Percentiles rank a stretch among this genome's conserved stretches.
Conservation (phyloP, 2,797 vertebrate genomes). For the Rachycentron canadum region DNA sequence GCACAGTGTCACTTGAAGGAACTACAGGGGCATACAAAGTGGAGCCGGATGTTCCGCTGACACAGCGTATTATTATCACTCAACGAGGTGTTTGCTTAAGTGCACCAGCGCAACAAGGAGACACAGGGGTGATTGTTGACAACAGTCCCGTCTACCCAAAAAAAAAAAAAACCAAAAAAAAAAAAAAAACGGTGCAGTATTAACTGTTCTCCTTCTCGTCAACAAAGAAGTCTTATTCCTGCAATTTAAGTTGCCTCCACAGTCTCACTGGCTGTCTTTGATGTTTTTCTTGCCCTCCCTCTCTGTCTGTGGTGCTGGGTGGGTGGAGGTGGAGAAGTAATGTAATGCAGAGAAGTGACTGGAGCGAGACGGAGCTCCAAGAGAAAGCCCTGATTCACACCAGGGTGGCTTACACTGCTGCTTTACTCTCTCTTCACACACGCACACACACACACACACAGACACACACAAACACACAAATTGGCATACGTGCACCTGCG, state of each 20-base stretch:
- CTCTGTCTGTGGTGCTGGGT: constrained; percentile 48
- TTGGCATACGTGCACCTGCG: too few relatives aligned
- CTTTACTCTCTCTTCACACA: constrained; percentile 42
- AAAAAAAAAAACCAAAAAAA: too few relatives aligned
- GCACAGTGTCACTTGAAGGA: constrained; percentile 47
- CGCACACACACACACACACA: constrained; percentile 26
- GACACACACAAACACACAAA: constrained; percentile 4
- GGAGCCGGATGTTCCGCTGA: constrained; percentile 54
- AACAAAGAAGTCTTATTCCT: constrained; percentile 53
- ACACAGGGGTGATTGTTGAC: constrained; percentile 24
- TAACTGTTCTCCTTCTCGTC: constrained; percentile 42
- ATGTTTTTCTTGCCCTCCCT: constrained; percentile 44
- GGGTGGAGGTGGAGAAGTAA: constrained; percentile 77
- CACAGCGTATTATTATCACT: constrained; percentile 49
- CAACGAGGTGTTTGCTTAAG: constrained; percentile 49
- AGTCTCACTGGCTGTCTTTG: constrained; percentile 54
- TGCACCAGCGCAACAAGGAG: constrained; percentile 24
- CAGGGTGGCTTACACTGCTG: constrained; percentile 65
- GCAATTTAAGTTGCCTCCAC: constrained; percentile 45
- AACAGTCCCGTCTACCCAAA: neutral
- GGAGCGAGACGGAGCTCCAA: constrained; percentile 73
- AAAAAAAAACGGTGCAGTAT: constrained; percentile 15
- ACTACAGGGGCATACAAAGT: constrained; percentile 41
- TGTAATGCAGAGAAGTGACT: constrained; percentile 78
- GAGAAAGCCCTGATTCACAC: constrained; percentile 72